phyloP scores from a whole-genome alignment of 1,140 invertebrate genomes.

The Papilio aristodemus region DNA sequence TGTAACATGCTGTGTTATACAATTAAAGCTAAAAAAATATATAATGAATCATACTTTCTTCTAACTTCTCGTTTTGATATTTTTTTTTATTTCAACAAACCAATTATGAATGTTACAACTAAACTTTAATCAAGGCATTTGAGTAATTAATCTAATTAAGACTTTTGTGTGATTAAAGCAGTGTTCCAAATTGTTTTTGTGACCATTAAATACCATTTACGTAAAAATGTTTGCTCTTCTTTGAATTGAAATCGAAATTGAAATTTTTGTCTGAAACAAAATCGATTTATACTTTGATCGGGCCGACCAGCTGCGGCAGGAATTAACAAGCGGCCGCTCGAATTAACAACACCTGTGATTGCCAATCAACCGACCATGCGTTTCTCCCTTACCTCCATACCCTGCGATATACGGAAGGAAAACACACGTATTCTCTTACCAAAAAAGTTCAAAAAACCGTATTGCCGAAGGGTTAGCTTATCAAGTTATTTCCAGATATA shows the following conservation, averaged over 20 bases:
- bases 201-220: not conserved
- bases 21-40: not conserved
- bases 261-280: constrained; percentile 14
- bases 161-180: no score
- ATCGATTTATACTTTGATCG: not conserved
- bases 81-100: no score
- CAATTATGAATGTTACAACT: no score
- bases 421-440: not conserved
- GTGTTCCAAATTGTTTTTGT: not conserved
- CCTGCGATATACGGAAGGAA: not conserved
- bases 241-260: not conserved
- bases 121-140: no score
- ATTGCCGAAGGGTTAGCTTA: no score
- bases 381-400: constrained; percentile 5
- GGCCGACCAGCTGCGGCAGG: constrained; percentile 5
- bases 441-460: not conserved
- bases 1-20: not conserved
- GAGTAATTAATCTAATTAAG: no score
- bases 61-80: no score
- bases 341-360: constrained; percentile 24
- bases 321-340: constrained; percentile 14
- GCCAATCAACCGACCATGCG: constrained; percentile 20
- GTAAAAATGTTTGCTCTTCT: not conserved
- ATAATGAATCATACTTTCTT: no score
- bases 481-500: no score